A percentile compares a stretch with the other conserved stretches of the same genome.
These are phyloP conservation scores for Tachuris rubrigastra DNA, from an alignment of 2,113 vertebrate genomes.

Conservation along the genomic window DNA sequence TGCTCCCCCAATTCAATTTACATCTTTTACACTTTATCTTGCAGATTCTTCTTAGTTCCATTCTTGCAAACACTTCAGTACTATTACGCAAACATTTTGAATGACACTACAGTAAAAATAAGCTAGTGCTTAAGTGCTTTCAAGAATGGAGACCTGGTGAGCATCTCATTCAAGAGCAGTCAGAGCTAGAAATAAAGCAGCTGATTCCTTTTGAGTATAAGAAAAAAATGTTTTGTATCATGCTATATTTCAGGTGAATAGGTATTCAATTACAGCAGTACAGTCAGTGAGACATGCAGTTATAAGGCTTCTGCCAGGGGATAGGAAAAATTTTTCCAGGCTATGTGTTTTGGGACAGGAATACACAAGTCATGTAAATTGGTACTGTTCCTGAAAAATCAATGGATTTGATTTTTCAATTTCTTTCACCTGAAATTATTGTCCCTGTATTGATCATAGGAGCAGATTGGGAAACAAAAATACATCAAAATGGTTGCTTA, in stretches of 20 bases:
- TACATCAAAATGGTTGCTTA: background rate
- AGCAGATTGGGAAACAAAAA: background rate
- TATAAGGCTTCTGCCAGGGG: background rate
- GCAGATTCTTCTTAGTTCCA: background rate
- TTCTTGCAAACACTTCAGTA: background rate
- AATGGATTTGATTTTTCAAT: background rate
- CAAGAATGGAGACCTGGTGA: constrained; percentile 13
- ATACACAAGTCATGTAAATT: background rate
- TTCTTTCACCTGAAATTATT: background rate
- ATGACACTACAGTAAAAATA: constrained; percentile 10
- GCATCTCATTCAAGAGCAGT: background rate
- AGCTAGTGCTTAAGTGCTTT: constrained; percentile 19
- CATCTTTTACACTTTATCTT: background rate
- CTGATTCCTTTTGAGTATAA: background rate
- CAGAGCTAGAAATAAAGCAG: constrained; percentile 9
- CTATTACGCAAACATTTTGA: background rate
- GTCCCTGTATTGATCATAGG: background rate
- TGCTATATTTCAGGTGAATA: background rate
- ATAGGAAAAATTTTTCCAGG: background rate
- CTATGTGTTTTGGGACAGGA: background rate
- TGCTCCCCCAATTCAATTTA: background rate
- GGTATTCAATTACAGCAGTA: background rate
- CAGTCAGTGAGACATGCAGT: background rate
- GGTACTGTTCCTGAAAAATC: background rate
- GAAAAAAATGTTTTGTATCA: background rate